These are phyloP conservation scores for Rhimphoctona megacephalus DNA, from an alignment of 2,888 invertebrate genomes.

Conservation along the genomic window DNA sequence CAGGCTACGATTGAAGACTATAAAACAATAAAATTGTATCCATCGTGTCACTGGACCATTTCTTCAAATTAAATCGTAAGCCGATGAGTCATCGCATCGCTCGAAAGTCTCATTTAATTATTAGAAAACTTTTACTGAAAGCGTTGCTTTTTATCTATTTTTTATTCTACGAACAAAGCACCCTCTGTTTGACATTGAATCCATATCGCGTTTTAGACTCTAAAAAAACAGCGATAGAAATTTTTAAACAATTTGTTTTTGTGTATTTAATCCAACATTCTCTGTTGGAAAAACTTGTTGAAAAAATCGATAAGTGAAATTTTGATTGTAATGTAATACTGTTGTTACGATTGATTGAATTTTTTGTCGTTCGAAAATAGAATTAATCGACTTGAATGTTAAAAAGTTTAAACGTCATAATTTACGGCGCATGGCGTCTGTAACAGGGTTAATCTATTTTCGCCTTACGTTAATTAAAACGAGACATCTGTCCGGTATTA, in stretches of 20 bases:
- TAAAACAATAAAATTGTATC: not conserved
- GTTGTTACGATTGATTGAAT: not conserved
- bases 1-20: not conserved
- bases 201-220: not conserved
- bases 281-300: not conserved
- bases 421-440: not conserved
- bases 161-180: not conserved
- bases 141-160: not conserved
- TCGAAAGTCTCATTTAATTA: not conserved
- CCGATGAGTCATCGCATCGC: not conserved
- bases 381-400: not conserved
- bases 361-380: not conserved
- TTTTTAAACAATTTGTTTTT: not conserved
- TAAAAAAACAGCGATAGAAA: not conserved
- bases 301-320: too few species aligned
- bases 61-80: not conserved
- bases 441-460: conserved; percentile 51
- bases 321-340: too few species aligned
- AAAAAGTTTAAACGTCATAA: not conserved
- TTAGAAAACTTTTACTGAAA: too few species aligned
- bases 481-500: conserved; percentile 33
- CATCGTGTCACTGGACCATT: not conserved
- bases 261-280: not conserved
- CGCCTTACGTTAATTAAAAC: conserved; percentile 25
- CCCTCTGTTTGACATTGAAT: not conserved